These are phyloP conservation scores for Drosophila sordidapex DNA, from an alignment of 2,888 invertebrate species.

Conservation along the genomic window DNA sequence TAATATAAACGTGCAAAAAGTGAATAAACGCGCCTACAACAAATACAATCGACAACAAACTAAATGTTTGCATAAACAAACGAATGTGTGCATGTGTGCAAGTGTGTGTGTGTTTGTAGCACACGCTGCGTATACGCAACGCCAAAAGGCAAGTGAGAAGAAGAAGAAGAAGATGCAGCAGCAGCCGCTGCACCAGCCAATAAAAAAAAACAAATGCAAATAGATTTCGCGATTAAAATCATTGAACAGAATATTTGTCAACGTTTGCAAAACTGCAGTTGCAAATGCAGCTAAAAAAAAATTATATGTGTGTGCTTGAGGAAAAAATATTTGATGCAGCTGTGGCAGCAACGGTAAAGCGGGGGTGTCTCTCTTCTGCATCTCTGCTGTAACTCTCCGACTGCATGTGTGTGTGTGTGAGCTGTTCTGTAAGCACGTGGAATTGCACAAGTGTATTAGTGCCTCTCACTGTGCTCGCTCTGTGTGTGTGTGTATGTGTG, in stretches of 20 bases:
- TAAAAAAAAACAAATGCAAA: conserved; percentile 28
- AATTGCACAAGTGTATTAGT: conserved; percentile 52
- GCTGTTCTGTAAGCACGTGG: conserved; percentile 53
- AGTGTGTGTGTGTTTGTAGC: conserved; percentile 30
- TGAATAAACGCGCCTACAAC: conserved; percentile 32
- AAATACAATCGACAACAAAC: conserved; percentile 31
- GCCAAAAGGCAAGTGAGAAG: conserved; percentile 11
- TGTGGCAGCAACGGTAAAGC: conserved; percentile 26
- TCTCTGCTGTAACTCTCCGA: conserved; percentile 38
- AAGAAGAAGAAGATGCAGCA: conserved; percentile 14
- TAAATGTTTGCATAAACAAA: conserved; percentile 50
- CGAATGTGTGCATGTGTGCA: conserved; percentile 18
- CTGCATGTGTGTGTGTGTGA: conserved; percentile 19
- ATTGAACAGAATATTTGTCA: conserved; percentile 41
- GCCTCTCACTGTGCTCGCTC: conserved; percentile 51
- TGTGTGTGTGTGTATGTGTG: conserved; percentile 24
- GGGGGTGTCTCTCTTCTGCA: conserved; percentile 50
- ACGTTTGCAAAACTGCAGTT: conserved; percentile 50
- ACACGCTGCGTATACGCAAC: conserved; percentile 67
- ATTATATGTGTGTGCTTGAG: conserved; percentile 31
- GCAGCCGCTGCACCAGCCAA: conserved; percentile 16
- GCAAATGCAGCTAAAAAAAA: conserved; percentile 34
- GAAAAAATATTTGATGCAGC: conserved; percentile 32
- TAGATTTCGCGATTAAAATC: conserved; percentile 16
- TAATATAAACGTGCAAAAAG: neutral